These are phyloP conservation scores for Perca fluviatilis DNA, from an alignment of 2,113 vertebrate genomes.

Conservation along the genomic window DNA sequence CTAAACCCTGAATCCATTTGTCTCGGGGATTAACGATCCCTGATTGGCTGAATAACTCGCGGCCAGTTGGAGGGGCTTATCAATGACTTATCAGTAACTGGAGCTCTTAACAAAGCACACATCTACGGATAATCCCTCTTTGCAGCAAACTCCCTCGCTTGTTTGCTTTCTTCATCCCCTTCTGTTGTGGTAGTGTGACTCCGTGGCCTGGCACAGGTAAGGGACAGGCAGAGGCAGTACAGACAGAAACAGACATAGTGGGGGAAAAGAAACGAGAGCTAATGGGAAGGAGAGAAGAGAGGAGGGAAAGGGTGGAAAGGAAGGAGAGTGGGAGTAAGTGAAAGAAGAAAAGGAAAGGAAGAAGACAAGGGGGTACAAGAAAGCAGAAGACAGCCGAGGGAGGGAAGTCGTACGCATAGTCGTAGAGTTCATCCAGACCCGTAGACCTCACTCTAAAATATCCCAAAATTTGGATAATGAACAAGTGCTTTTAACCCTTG, in stretches of 20 bases:
- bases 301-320: no score
- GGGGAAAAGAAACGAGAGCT: neutral
- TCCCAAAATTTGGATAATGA: no score
- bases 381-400: neutral
- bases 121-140: conserved; percentile 74
- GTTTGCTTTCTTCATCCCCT: conserved; percentile 72
- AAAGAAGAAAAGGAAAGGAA: conserved; percentile 6
- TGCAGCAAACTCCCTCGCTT: conserved; percentile 59
- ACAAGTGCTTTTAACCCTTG: no score
- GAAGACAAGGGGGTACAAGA: neutral
- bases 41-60: conserved; percentile 77
- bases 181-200: conserved; percentile 51
- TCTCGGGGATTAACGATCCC: conserved; percentile 69
- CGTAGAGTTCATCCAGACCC: neutral
- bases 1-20: conserved; percentile 60
- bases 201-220: conserved; percentile 44
- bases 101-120: conserved; percentile 74
- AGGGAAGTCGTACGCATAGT: neutral
- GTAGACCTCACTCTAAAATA: neutral
- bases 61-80: conserved; percentile 73
- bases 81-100: conserved; percentile 71
- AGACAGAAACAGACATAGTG: neutral
- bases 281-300: neutral
- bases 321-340: conserved; percentile 4
- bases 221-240: neutral